Evolutionary conservation across 1,140 invertebrate species (phyloP).

Genomic region (Ptiloglossa arizonensis): DNA sequence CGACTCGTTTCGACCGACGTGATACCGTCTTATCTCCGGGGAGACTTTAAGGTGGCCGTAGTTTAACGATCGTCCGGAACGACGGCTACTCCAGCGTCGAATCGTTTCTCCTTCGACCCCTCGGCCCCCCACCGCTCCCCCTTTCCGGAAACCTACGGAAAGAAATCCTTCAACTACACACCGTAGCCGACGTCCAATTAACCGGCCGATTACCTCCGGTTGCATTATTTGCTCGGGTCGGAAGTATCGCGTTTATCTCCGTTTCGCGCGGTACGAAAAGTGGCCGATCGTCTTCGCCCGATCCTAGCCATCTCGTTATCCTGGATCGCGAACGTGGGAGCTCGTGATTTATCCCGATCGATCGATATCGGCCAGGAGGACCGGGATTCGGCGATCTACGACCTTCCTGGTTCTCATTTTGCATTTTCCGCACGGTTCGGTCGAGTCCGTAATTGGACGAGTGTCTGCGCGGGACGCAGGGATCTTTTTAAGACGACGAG

Average conservation of each 20-base stretch:
- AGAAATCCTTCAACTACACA: constrained; percentile 43
- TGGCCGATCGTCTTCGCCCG: neutral
- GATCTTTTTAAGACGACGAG: too few species aligned
- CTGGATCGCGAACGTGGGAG: neutral
- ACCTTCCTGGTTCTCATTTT: too few species aligned
- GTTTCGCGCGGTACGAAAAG: neutral
- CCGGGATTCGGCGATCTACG: neutral
- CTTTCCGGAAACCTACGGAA: neutral
- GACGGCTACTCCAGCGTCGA: constrained; percentile 40
- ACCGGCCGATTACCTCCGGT: constrained; percentile 43
- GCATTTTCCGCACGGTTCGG: too few species aligned
- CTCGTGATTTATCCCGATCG: constrained; percentile 7
- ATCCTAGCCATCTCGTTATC: constrained; percentile 26
- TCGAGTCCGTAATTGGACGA: too few species aligned
- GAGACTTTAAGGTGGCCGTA: constrained; percentile 34
- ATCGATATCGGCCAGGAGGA: neutral
- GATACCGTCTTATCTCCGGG: constrained; percentile 45
- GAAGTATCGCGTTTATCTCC: constrained; percentile 25
- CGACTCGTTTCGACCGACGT: constrained; percentile 8
- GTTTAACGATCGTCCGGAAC: constrained; percentile 51
- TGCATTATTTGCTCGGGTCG: constrained; percentile 39
- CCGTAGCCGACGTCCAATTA: constrained; percentile 43
- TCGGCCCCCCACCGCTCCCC: neutral
- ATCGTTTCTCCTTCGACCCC: neutral
- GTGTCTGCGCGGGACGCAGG: too few species aligned